Evolutionary conservation across 92 coral and sea anemone genomes (phyloP), one percentile per base, ranked within the genome.

Genomic region (Phenganax marumi): DNA sequence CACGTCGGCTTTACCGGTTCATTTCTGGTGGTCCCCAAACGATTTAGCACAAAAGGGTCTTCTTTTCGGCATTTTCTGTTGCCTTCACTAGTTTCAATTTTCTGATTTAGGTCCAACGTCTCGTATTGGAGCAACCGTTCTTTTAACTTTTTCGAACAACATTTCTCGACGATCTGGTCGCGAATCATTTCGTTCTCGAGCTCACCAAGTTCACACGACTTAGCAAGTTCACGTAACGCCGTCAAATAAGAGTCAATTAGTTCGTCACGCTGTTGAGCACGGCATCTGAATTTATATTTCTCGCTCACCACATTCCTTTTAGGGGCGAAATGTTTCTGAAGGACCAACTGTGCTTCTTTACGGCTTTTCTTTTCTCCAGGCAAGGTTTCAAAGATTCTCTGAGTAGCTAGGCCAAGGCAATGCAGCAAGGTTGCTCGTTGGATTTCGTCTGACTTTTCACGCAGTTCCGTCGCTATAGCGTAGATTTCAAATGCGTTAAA

Each of bases 231-330:
- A 52, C 85, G 61, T 53, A 80, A 69, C 8, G 68, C 61, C 18
- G 86, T 81, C 54, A 86, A 43, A 23, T 81, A 86, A 11, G 75
- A 49, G 52, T 86, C 86, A 21, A 81, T 74, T 1, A 60, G 26
- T 26, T 86, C 82, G 68, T 73, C 81, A 69, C 65, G 8, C 62
- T 56, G 53, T 68, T 86, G 86, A 6, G 43, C 85, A 17, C 68
- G 17, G 8, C 68, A 17, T 17, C 86, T 46, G 86, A 86, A 86
- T 54, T 73, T 68, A 71, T 87, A 82, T 65, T 85, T 52, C 73
- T 86, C 86, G 17, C 81, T 47, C 14, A 81, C 79, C 47, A 86
- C 79, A 25, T 86, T 81, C 33, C 88, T 46, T 61, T 85, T 79
- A 16, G 88, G 88, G n/a, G n/a, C n/a, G n/a, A n/a, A n/a, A n/a